These are phyloP conservation scores for Hydractinia echinata DNA, from an alignment of 30 jellyfish, hydroid and myxozoan species.

Conservation along the genomic window DNA sequence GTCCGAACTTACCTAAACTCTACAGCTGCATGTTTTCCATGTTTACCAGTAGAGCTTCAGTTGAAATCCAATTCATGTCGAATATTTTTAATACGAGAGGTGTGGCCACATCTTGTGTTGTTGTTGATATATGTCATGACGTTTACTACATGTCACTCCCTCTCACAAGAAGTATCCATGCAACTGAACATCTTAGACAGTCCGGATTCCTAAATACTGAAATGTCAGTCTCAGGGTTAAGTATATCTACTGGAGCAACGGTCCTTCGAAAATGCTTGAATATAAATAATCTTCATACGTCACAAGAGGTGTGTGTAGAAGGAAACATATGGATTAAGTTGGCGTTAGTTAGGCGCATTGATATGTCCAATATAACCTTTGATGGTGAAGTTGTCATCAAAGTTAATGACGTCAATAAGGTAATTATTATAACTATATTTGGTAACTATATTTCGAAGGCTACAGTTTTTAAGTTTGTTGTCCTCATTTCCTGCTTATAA, in stretches of 20 bases:
- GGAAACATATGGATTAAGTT: conserved; percentile 24
- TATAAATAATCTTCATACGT: not conserved
- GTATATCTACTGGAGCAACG: conserved; percentile 14
- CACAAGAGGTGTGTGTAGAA: not conserved
- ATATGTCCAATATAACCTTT: not conserved
- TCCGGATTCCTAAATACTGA: conserved; percentile 10
- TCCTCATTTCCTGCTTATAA: not conserved
- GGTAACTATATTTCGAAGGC: not conserved
- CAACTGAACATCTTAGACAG: not conserved
- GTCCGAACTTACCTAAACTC: conserved; percentile 24
- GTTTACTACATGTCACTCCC: conserved; percentile 30
- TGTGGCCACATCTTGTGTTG: conserved; percentile 19
- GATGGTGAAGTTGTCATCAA: conserved; percentile 21
- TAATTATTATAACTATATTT: not conserved
- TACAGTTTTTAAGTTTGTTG: not conserved
- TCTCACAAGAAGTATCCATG: conserved; percentile 9
- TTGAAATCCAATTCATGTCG: conserved; percentile 24
- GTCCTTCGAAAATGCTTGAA: conserved; percentile 16
- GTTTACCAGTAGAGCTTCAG: not conserved
- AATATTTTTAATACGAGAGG: not conserved
- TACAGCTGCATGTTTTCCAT: conserved; percentile 6
- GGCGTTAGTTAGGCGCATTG: not conserved
- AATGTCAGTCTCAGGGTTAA: conserved; percentile 21
- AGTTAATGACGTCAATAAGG: not conserved
- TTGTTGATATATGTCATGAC: conserved; percentile 20